Conservation (phyloP, 1,140 invertebrate species). For the Drosophila subpulchrella region DNA sequence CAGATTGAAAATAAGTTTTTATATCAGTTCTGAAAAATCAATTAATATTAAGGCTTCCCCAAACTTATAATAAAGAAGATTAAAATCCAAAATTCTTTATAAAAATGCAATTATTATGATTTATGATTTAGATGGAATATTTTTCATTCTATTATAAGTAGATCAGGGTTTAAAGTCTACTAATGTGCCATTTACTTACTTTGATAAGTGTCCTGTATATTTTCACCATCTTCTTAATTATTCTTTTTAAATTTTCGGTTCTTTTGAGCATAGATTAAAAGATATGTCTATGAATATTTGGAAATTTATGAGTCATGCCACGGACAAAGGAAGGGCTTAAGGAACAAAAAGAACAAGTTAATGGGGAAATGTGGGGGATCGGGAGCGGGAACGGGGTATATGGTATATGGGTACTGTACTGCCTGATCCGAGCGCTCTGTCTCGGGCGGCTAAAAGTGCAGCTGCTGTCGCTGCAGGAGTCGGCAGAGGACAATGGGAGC, state of each 20-base stretch:
- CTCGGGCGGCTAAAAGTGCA: slow-evolving; percentile 31
- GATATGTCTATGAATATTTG: slow-evolving; percentile 12
- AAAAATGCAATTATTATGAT: too few species aligned
- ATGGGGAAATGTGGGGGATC: slow-evolving; percentile 22
- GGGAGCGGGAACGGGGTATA: not conserved
- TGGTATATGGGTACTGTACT: slow-evolving; percentile 8
- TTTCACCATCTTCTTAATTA: slow-evolving; percentile 4
- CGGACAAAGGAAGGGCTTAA: slow-evolving; percentile 19
- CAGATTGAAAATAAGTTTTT: not conserved
- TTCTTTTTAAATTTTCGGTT: slow-evolving; percentile 4
- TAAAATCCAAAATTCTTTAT: too few species aligned
- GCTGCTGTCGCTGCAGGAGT: slow-evolving; percentile 41
- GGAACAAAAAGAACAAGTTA: slow-evolving; percentile 22
- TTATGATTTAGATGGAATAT: too few species aligned
- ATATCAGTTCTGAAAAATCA: not conserved
- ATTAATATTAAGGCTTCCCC: too few species aligned
- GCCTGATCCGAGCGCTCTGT: slow-evolving; percentile 24
- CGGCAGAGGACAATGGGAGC: slow-evolving; percentile 43
- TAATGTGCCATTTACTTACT: not conserved
- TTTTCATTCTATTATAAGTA: too few species aligned
- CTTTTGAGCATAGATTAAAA: slow-evolving; percentile 13
- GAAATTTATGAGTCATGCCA: slow-evolving; percentile 22
- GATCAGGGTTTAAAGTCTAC: not conserved
- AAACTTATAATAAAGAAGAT: too few species aligned
- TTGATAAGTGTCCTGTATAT: not conserved